Evolutionary conservation across 2,113 vertebrate species (phyloP).

Genomic region (Eleginops maclovinus): DNA sequence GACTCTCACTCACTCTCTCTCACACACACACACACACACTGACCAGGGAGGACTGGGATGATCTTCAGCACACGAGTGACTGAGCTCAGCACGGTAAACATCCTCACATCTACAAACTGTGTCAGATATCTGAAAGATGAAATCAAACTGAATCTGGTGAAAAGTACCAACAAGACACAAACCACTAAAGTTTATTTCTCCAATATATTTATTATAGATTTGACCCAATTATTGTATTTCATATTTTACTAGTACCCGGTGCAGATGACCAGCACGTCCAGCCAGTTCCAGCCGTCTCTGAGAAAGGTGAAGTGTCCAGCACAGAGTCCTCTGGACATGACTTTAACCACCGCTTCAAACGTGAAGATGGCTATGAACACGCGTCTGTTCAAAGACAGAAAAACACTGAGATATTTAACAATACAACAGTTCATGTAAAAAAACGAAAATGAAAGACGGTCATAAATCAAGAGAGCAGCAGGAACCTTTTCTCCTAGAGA

Average conservation of each 20-base stretch:
- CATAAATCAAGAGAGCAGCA: too few relatives aligned
- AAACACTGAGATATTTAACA: not conserved
- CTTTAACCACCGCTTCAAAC: conserved; percentile 91
- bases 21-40: conserved; percentile 23
- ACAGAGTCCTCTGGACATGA: conserved; percentile 91
- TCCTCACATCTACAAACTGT: conserved; percentile 89
- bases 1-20: not conserved
- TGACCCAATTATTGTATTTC: too few relatives aligned
- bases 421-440: not conserved
- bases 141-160: not conserved
- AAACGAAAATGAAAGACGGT: too few relatives aligned
- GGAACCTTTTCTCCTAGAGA: too few relatives aligned
- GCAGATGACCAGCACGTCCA: conserved; percentile 92
- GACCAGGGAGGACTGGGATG: conserved; percentile 92
- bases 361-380: conserved; percentile 91
- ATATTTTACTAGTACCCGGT: conserved; percentile 84
- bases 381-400: conserved; percentile 77
- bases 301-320: conserved; percentile 92
- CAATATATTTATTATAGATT: too few relatives aligned
- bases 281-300: conserved; percentile 96
- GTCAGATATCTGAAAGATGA: conserved; percentile 84
- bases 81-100: conserved; percentile 87
- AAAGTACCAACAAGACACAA: not conserved
- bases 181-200: not conserved
- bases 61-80: conserved; percentile 92